A percentile compares a stretch with the other conserved stretches of the same genome.
Conservation (phyloP, 2,888 invertebrate genomes). For the Ennomos erosarius region DNA sequence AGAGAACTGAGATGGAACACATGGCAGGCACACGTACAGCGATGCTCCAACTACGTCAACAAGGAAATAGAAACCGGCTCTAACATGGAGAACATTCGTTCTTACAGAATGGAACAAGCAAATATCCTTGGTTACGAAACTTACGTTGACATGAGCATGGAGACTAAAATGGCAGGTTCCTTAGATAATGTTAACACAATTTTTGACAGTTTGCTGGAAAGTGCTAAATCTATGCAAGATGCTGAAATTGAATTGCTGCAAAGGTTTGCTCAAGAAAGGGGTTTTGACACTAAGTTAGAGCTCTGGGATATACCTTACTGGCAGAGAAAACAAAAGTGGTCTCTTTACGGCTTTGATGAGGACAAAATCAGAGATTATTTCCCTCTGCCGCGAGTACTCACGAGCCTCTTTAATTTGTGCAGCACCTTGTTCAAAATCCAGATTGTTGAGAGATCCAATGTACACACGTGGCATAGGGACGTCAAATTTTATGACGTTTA, state of each 20-base stretch:
- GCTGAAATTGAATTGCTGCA: constrained; percentile 89
- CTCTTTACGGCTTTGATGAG: constrained; percentile 88
- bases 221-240: constrained; percentile 90
- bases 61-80: constrained; percentile 89
- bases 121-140: constrained; percentile 91
- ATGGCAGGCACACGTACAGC: constrained; percentile 91
- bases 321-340: constrained; percentile 90
- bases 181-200: constrained; percentile 90
- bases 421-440: constrained; percentile 91
- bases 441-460: constrained; percentile 87
- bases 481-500: constrained; percentile 93
- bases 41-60: constrained; percentile 88
- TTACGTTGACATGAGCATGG: constrained; percentile 95
- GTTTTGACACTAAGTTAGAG: constrained; percentile 88
- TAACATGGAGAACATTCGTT: constrained; percentile 91
- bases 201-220: constrained; percentile 87
- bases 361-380: constrained; percentile 92
- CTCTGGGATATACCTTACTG: constrained; percentile 96
- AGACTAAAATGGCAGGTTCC: constrained; percentile 95
- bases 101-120: constrained; percentile 88
- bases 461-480: constrained; percentile 93
- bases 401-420: constrained; percentile 90
- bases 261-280: constrained; percentile 89
- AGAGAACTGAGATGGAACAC: constrained; percentile 91
- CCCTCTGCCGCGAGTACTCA: constrained; percentile 91